phyloP scores from a whole-genome alignment of 2,797 vertebrate species.

The Myiotriccus ornatus region DNA sequence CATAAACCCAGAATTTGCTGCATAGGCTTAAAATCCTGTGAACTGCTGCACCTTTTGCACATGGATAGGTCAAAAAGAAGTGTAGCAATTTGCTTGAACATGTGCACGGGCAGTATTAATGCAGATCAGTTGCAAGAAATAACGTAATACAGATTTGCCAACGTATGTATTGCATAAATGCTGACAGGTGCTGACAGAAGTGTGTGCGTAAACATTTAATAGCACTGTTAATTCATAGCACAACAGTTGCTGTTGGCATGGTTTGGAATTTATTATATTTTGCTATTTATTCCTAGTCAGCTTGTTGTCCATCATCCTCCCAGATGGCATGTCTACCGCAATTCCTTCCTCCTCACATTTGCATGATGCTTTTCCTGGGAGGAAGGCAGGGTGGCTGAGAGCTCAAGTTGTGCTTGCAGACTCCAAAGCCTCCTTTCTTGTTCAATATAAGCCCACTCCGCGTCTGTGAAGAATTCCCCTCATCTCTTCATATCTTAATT shows the following conservation, averaged over 20 bases:
- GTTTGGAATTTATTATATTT: conserved; percentile 66
- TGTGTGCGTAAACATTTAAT: conserved; percentile 68
- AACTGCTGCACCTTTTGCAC: conserved; percentile 64
- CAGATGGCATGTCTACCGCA: conserved; percentile 55
- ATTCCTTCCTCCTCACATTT: conserved; percentile 49
- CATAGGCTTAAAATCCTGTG: conserved; percentile 59
- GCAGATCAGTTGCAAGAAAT: conserved; percentile 66
- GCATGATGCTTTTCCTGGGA: conserved; percentile 42
- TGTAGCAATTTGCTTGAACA: conserved; percentile 69
- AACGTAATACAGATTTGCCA: conserved; percentile 70
- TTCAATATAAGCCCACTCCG: background rate
- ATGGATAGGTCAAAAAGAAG: conserved; percentile 59
- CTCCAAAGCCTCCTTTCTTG: conserved; percentile 37
- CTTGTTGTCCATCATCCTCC: conserved; percentile 60
- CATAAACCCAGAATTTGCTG: conserved; percentile 6
- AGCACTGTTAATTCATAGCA: conserved; percentile 70
- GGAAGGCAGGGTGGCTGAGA: conserved; percentile 1
- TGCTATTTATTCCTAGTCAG: conserved; percentile 63
- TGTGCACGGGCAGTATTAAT: conserved; percentile 60
- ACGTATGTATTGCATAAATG: conserved; percentile 70
- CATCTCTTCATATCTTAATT: conserved; percentile 59
- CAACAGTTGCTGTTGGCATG: conserved; percentile 67
- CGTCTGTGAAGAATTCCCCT: conserved; percentile 24
- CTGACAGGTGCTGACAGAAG: conserved; percentile 71
- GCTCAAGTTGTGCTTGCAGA: conserved; percentile 10